Evolutionary conservation across 2,888 invertebrate species (phyloP).

Genomic region (Psococerastis gibbosa): DNA sequence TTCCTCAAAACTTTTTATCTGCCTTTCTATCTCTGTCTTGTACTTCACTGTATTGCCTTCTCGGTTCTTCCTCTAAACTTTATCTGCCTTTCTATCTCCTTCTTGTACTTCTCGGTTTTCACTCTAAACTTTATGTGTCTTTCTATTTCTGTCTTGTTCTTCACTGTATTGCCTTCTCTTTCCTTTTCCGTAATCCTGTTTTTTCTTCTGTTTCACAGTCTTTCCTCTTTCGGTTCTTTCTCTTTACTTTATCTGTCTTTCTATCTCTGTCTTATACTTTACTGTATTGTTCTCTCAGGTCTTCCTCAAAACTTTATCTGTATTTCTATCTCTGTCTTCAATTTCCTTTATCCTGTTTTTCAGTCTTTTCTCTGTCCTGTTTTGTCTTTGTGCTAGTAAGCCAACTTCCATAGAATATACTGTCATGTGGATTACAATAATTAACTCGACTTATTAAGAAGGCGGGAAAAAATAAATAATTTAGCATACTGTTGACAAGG

Average conservation of each 20-base stretch:
- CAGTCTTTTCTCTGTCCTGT: too few species aligned
- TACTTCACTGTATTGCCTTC: too few species aligned
- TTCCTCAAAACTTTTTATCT: not conserved
- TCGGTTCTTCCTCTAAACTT: constrained; percentile 7
- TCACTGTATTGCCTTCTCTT: constrained; percentile 2
- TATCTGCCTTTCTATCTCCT: constrained; percentile 6
- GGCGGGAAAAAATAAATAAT: too few species aligned
- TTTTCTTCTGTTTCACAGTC: constrained; percentile 6
- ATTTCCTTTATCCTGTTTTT: too few species aligned
- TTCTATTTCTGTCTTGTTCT: not conserved
- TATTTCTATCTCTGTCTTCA: too few species aligned
- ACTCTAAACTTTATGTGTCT: too few species aligned
- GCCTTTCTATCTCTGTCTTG: not conserved
- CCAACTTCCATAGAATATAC: too few species aligned
- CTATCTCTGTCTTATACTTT: not conserved
- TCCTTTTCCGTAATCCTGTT: constrained; percentile 12
- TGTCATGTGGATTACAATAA: too few species aligned
- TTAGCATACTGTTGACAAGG: too few species aligned
- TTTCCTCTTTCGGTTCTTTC: constrained; percentile 9
- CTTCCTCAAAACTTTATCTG: not conserved
- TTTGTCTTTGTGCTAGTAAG: too few species aligned
- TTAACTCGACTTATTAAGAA: too few species aligned
- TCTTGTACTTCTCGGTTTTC: not conserved
- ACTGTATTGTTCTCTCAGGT: not conserved
- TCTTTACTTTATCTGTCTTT: constrained; percentile 3